phyloP scores from a whole-genome alignment of 2,888 invertebrate genomes.

The Selenia dentaria region DNA sequence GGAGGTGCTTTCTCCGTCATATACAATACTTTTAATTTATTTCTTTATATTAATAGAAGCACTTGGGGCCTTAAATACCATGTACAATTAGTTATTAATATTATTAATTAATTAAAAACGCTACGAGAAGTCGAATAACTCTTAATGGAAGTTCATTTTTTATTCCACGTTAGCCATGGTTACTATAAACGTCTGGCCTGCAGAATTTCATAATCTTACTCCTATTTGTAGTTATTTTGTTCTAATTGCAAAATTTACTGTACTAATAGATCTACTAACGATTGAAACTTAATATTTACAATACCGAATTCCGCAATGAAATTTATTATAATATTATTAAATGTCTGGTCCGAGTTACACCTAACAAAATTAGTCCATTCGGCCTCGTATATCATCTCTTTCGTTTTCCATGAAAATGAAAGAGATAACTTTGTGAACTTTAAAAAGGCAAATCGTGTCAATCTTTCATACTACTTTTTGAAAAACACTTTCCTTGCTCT shows the following conservation, averaged over 20 bases:
- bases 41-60: conserved; percentile 43
- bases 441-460: too few species aligned
- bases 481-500: too few species aligned
- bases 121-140: conserved; percentile 54
- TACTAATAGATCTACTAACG: conserved; percentile 8
- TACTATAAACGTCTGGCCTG: conserved; percentile 58
- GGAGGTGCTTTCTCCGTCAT: too few species aligned
- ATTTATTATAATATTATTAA: neutral
- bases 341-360: conserved; percentile 15
- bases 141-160: conserved; percentile 51
- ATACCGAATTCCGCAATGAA: conserved; percentile 14
- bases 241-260: conserved; percentile 10
- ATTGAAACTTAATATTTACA: conserved; percentile 28
- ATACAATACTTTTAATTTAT: too few species aligned
- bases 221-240: conserved; percentile 25
- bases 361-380: too few species aligned
- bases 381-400: conserved; percentile 4
- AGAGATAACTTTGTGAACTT: neutral
- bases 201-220: conserved; percentile 44
- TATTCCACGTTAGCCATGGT: conserved; percentile 35
- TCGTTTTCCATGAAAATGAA: neutral
- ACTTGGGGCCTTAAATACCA: conserved; percentile 50
- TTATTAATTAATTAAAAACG: conserved; percentile 5
- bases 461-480: too few species aligned
- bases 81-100: conserved; percentile 34